phyloP scores from a whole-genome alignment of 1,140 invertebrate species.

The Daktulosphaira vitifoliae region DNA sequence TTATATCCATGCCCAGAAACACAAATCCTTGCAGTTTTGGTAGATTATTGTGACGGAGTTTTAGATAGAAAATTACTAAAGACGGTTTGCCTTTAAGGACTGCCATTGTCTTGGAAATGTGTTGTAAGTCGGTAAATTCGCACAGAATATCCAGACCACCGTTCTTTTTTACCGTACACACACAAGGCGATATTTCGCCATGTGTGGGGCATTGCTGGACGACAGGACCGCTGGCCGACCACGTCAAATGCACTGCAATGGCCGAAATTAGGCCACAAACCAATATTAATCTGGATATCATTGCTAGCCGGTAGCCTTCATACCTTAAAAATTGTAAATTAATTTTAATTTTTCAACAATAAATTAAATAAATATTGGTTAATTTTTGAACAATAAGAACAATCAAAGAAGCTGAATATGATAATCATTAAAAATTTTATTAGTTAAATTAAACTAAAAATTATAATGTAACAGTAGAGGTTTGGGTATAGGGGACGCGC shows the following conservation, averaged over 20 bases:
- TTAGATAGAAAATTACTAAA: slow-evolving; percentile 73
- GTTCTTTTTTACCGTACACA: slow-evolving; percentile 72
- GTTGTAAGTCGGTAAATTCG: slow-evolving; percentile 57
- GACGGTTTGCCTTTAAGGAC: slow-evolving; percentile 57
- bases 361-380: no score
- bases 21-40: slow-evolving; percentile 73
- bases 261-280: slow-evolving; percentile 7
- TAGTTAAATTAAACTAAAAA: no score
- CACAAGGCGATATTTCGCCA: slow-evolving; percentile 64
- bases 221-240: slow-evolving; percentile 13
- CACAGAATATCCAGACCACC: slow-evolving; percentile 78
- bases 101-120: slow-evolving; percentile 65
- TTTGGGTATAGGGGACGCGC: no score
- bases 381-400: no score
- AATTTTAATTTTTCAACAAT: no score
- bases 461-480: no score
- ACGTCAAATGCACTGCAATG: neutral
- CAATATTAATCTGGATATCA: slow-evolving; percentile 15
- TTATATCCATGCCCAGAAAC: slow-evolving; percentile 76
- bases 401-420: no score
- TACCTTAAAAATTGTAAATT: slow-evolving; percentile 1
- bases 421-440: no score
- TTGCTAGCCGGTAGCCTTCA: slow-evolving; percentile 28
- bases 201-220: slow-evolving; percentile 60
- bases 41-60: slow-evolving; percentile 70